These are phyloP conservation scores for Rhinolophus sinicus DNA, from an alignment of 2,113 vertebrate species.

Conservation along the genomic window DNA sequence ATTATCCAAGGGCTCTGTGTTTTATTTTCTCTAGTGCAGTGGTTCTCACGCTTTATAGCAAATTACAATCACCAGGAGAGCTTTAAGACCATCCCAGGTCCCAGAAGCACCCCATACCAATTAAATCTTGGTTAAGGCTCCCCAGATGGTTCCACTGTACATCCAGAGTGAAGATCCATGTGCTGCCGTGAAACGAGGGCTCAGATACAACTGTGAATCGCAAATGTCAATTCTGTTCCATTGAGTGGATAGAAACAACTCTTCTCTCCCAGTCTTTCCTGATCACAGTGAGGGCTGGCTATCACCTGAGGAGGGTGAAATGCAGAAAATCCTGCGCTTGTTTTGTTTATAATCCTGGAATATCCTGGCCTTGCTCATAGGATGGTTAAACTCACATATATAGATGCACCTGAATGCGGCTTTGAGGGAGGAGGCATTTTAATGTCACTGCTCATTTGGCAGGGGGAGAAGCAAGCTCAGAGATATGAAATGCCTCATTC, in stretches of 20 bases:
- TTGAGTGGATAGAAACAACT: neutral
- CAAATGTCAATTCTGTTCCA: neutral
- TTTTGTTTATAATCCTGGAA: neutral
- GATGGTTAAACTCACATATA: no score
- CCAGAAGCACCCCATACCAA: neutral
- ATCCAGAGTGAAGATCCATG: no score
- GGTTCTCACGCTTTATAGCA: neutral
- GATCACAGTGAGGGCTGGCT: neutral
- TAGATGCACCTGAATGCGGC: accelerated
- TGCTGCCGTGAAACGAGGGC: neutral
- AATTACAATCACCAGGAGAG: neutral
- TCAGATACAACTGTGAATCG: neutral
- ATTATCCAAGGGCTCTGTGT: neutral
- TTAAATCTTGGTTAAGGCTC: neutral
- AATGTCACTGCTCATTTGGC: neutral
- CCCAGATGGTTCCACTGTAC: neutral
- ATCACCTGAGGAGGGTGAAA: neutral
- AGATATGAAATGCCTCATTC: neutral
- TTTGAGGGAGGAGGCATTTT: neutral
- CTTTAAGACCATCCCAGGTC: neutral
- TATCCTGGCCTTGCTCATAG: neutral
- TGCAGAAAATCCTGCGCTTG: accelerated
- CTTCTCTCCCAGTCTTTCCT: neutral
- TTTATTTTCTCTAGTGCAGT: neutral
- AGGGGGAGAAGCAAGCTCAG: neutral